Conservation (phyloP, 2,888 invertebrate genomes). For the Tiliacea citrago region DNA sequence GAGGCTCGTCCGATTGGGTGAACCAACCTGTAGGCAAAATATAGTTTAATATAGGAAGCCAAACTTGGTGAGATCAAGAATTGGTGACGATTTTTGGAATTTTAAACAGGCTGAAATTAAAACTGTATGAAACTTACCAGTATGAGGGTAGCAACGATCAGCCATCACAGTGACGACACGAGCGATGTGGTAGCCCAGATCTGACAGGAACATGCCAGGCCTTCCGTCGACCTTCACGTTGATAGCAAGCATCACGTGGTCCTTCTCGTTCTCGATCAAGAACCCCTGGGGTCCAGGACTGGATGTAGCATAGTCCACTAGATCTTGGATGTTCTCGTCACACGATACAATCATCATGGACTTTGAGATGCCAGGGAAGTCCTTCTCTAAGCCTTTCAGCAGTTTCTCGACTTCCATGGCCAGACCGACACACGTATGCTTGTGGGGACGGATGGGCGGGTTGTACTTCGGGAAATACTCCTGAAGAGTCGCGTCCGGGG, state of each 20-base stretch:
- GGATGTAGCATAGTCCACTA: conserved; percentile 91
- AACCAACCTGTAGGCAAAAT: conserved; percentile 93
- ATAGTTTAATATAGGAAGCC: not conserved
- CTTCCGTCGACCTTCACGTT: conserved; percentile 94
- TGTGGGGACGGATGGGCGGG: conserved; percentile 95
- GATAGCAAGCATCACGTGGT: conserved; percentile 96
- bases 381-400: conserved; percentile 91
- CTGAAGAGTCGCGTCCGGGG: conserved; percentile 92
- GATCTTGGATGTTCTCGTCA: conserved; percentile 94
- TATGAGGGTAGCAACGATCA: conserved; percentile 97
- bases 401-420: conserved; percentile 95
- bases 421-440: conserved; percentile 97
- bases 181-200: conserved; percentile 97
- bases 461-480: conserved; percentile 95
- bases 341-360: conserved; percentile 95
- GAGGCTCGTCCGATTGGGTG: conserved; percentile 94
- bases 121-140: conserved; percentile 89
- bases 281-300: conserved; percentile 91
- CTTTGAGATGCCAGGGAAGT: conserved; percentile 93
- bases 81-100: not conserved
- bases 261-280: conserved; percentile 94
- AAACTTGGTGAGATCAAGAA: not conserved
- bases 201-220: conserved; percentile 94
- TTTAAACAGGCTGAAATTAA: not conserved
- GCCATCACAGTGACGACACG: conserved; percentile 97